phyloP scores from a whole-genome alignment of 2,797 vertebrate genomes.

The Rhodeus uyekii region DNA sequence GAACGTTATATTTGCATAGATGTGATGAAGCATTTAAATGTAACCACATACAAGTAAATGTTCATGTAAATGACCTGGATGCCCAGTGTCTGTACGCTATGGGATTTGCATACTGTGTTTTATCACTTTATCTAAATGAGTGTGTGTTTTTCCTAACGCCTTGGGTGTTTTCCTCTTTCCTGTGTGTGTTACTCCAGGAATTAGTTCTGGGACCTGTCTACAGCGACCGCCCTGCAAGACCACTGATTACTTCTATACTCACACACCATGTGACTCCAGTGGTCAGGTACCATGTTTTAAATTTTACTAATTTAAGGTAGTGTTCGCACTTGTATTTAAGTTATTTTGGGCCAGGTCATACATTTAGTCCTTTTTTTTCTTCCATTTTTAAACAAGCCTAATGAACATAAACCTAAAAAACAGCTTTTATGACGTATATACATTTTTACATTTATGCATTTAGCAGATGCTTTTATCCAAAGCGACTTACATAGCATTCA shows the following conservation, averaged over 20 bases:
- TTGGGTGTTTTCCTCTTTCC: conserved; percentile 39
- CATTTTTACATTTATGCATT: too few relatives aligned
- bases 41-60: conserved; percentile 37
- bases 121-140: conserved; percentile 68
- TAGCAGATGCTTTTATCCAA: too few relatives aligned
- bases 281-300: conserved; percentile 79
- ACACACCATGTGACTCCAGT: conserved; percentile 84
- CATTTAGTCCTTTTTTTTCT: background rate
- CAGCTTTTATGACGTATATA: background rate
- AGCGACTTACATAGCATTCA: too few relatives aligned
- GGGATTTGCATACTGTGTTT: conserved; percentile 37
- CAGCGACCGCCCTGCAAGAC: conserved; percentile 83
- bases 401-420: background rate
- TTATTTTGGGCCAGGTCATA: background rate
- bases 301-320: background rate
- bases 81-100: conserved; percentile 3
- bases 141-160: conserved; percentile 51
- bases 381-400: background rate
- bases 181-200: conserved; percentile 70
- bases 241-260: conserved; percentile 94
- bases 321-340: background rate
- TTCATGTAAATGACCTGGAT: conserved; percentile 52
- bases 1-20: conserved; percentile 35
- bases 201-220: conserved; percentile 84
- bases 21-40: conserved; percentile 40